Evolutionary conservation across 2,797 vertebrate species (phyloP).

Genomic region (Decapterus maruadsi): DNA sequence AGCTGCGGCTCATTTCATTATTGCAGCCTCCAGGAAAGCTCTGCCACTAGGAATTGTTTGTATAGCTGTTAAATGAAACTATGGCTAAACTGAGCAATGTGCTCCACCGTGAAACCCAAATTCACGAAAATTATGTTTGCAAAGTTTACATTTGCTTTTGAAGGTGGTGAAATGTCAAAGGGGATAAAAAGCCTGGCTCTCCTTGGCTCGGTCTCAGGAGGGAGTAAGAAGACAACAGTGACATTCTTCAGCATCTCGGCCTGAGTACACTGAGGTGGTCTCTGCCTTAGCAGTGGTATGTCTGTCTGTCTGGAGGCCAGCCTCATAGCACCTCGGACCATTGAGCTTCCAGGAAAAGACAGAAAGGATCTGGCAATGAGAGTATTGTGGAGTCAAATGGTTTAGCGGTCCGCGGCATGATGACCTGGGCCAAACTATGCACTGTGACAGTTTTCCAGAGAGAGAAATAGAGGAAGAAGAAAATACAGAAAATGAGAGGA

Average conservation of each 20-base stretch:
- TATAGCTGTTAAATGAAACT: constrained; percentile 34
- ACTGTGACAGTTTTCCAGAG: constrained; percentile 66
- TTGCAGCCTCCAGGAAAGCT: constrained; percentile 31
- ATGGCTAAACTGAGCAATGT: constrained; percentile 27
- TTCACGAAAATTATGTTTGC: constrained; percentile 25
- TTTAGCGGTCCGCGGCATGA: constrained; percentile 66
- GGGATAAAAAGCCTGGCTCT: constrained; percentile 7
- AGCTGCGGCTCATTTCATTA: constrained; percentile 4
- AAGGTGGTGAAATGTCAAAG: constrained; percentile 14
- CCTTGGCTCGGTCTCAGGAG: constrained; percentile 2
- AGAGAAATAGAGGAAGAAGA: constrained; percentile 34
- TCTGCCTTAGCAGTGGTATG: constrained; percentile 43
- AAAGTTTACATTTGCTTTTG: constrained; percentile 39
- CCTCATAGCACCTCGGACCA: constrained; percentile 47
- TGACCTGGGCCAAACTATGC: constrained; percentile 68
- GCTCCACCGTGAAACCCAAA: constrained; percentile 17
- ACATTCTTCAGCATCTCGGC: constrained; percentile 18
- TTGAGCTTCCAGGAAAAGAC: constrained; percentile 74
- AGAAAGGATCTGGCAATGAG: constrained; percentile 65
- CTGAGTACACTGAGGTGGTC: constrained; percentile 44
- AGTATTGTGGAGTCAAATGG: constrained; percentile 61
- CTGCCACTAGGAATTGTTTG: constrained; percentile 37
- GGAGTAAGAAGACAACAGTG: constrained; percentile 1
- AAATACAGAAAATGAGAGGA: constrained; percentile 38
- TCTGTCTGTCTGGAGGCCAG: constrained; percentile 62